Evolutionary conservation across 2,888 invertebrate species (phyloP), one percentile per base, ranked within the genome.

Genomic region (Diarsia dahlii): DNA sequence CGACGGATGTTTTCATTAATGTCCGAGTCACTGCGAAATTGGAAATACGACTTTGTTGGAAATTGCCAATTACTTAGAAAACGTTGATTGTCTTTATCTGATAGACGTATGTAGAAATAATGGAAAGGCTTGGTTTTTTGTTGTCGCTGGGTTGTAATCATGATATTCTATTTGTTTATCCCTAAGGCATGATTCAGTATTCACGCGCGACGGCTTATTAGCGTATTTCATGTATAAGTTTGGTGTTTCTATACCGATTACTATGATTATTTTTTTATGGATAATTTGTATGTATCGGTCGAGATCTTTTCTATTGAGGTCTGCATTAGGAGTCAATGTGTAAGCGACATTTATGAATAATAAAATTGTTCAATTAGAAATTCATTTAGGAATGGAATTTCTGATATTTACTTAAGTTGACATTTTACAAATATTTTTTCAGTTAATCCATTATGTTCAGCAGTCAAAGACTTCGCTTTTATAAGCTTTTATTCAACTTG

Each of bases 1-100:
- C 75, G 88, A 83, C 84, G 84, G 91, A 92, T 88, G 89, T 89
- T 92, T 92, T 90, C 90, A 92, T 92, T 91, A 91, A 89, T 88
- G 84, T 82, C 84, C 78, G 80, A 84, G 88, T 87, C 76, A 85
- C 78, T 65, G 83, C 84, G 74, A 90, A 89, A 87, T 87, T 89
- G 85, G 81, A 84, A 88, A 88, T 89, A 82, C 82, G 88, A 85
- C 85, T 86, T 89, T 87, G 86, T 87, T 84, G 81, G 76, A 89
- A 90, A 89, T 89, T 87, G 84, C 87, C 89, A 88, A 88, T 90
- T 87, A 89, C 84, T 88, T 87, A 88, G 84, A 83, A 85, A 88
- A 84, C 64, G 56, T 80, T 67, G 72, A 65, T 54, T 10, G 70
- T 76, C 85, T 86, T 81, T 80, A 52, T 39, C 34, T 15, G 46